Evolutionary conservation across 2,888 invertebrate genomes (phyloP).

Genomic region (Clistopyga incitator): DNA sequence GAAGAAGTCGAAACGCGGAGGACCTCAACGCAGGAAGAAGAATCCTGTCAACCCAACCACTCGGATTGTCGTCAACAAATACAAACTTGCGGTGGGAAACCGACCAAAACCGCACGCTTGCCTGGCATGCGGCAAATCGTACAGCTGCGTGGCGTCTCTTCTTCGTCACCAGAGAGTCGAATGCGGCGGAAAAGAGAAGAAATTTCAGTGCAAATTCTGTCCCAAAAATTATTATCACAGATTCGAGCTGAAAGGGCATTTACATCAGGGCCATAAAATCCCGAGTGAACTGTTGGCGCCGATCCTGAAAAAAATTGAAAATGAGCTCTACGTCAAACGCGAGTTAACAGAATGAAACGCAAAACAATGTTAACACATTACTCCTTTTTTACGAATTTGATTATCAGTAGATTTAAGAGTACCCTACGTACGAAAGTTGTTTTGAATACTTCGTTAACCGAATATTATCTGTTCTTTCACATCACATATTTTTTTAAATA

Average conservation of each 20-base stretch:
- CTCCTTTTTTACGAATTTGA: neutral
- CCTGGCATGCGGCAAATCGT: slow-evolving; percentile 71
- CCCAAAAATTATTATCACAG: slow-evolving; percentile 83
- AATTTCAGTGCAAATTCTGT: slow-evolving; percentile 82
- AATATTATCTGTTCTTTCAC: neutral
- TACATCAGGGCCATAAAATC: slow-evolving; percentile 73
- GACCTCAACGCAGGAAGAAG: neutral
- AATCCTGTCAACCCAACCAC: neutral
- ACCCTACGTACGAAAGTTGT: neutral
- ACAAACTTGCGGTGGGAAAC: neutral
- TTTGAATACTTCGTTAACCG: neutral
- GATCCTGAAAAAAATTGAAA: slow-evolving; percentile 37
- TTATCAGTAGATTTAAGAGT: neutral
- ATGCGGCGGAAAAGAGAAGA: slow-evolving; percentile 79
- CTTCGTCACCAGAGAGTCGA: slow-evolving; percentile 72
- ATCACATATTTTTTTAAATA: neutral
- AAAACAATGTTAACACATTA: too few relatives aligned
- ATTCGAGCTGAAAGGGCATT: slow-evolving; percentile 82
- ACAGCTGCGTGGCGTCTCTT: slow-evolving; percentile 71
- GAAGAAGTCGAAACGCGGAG: neutral
- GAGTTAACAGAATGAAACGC: slow-evolving; percentile 5
- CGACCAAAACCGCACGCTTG: slow-evolving; percentile 36
- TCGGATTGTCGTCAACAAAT: neutral
- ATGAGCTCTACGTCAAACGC: slow-evolving; percentile 16
- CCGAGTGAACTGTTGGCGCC: slow-evolving; percentile 45